Percentiles rank a stretch among this genome's conserved stretches.
Conservation (phyloP, 2,797 vertebrate genomes). For the Pristis pectinata region DNA sequence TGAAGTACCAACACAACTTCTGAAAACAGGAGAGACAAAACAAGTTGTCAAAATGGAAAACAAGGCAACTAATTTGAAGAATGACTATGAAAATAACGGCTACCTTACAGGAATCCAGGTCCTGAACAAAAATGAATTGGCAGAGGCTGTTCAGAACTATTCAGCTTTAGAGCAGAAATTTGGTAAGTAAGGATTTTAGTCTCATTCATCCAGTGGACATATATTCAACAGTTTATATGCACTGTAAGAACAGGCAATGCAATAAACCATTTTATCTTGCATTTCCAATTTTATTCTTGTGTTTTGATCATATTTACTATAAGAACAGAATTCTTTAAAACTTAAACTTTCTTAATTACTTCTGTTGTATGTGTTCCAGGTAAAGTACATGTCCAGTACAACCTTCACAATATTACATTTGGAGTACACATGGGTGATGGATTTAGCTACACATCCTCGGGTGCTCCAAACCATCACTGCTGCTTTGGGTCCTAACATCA, state of each 20-base stretch:
- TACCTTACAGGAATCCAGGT: conserved; percentile 58
- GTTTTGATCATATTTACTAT: not conserved
- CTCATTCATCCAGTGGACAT: not conserved
- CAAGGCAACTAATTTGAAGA: conserved; percentile 42
- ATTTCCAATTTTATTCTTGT: not conserved
- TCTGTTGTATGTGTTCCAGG: conserved; percentile 47
- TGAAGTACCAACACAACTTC: not conserved
- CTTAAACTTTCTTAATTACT: not conserved
- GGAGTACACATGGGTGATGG: conserved; percentile 60
- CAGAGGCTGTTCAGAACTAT: conserved; percentile 53
- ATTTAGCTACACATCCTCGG: conserved; percentile 55
- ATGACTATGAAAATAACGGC: conserved; percentile 56
- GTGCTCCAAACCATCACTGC: conserved; percentile 52
- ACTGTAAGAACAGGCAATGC: not conserved
- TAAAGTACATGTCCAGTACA: conserved; percentile 62
- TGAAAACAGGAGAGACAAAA: not conserved
- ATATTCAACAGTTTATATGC: not conserved
- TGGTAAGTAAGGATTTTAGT: conserved; percentile 52
- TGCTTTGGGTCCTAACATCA: conserved; percentile 59
- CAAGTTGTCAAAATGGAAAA: not conserved
- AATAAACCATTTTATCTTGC: not conserved
- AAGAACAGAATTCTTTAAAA: not conserved
- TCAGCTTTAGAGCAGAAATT: conserved; percentile 60
- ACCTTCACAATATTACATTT: conserved; percentile 67
- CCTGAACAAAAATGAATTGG: conserved; percentile 54